Conservation (phyloP, 2,888 invertebrate species). For the Drosophila mimetica region DNA sequence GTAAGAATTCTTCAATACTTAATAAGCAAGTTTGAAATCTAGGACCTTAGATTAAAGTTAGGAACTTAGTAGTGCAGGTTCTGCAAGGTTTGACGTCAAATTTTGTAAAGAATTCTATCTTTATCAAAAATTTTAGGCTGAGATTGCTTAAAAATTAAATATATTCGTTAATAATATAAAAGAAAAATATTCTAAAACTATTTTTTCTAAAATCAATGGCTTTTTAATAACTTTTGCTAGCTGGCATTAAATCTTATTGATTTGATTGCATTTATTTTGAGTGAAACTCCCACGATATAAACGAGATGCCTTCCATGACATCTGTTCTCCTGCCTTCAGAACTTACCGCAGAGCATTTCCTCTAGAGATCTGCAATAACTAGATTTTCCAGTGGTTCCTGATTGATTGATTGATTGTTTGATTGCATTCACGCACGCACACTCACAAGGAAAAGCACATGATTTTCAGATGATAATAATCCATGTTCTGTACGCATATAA, state of each 20-base stretch:
- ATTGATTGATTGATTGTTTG: slow-evolving; percentile 1
- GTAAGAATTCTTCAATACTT: background rate
- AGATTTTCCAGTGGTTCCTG: background rate
- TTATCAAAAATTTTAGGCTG: no score
- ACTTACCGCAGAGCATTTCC: slow-evolving; percentile 38
- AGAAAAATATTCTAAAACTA: no score
- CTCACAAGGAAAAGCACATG: slow-evolving; percentile 15
- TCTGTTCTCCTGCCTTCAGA: background rate
- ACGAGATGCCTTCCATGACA: background rate
- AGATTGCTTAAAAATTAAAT: no score
- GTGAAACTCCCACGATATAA: no score
- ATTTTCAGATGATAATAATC: background rate
- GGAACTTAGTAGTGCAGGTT: no score
- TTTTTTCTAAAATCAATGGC: no score
- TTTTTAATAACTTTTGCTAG: no score
- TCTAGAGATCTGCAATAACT: background rate
- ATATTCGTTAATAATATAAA: no score
- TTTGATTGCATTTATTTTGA: background rate
- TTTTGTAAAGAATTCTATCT: no score
- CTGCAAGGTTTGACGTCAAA: no score
- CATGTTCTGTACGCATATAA: slow-evolving; percentile 10
- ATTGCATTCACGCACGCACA: slow-evolving; percentile 2
- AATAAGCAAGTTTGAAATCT: background rate
- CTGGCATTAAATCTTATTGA: background rate
- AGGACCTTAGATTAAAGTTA: background rate